Evolutionary conservation across 2,797 vertebrate species (phyloP).

Genomic region (Nannoperca obscura): DNA sequence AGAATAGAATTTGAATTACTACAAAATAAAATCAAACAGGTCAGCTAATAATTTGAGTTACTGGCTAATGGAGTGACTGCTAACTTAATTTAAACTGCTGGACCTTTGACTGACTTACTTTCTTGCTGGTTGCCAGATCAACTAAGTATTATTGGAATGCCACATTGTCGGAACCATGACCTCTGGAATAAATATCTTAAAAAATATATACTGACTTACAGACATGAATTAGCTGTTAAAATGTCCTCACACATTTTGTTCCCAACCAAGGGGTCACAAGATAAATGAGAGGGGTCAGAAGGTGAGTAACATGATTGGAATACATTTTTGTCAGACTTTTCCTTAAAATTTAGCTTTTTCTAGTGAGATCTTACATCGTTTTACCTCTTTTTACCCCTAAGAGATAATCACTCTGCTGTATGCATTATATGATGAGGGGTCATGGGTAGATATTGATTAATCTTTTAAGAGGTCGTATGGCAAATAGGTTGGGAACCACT

Average conservation of each 20-base stretch:
- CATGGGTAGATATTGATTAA: neutral
- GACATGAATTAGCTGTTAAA: neutral
- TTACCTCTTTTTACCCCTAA: neutral
- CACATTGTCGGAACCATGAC: neutral
- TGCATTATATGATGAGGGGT: neutral
- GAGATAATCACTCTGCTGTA: neutral
- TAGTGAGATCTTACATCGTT: neutral
- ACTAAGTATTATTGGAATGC: neutral
- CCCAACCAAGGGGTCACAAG: neutral
- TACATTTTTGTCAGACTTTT: no score
- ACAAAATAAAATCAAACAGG: neutral
- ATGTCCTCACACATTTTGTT: neutral
- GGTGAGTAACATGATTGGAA: neutral
- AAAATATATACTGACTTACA: neutral
- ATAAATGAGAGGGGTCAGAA: neutral
- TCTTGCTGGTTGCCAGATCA: neutral
- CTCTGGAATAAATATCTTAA: conserved; percentile 1
- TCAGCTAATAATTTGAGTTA: neutral
- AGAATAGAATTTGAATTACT: neutral
- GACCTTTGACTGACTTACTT: neutral
- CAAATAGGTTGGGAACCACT: neutral
- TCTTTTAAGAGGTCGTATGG: neutral
- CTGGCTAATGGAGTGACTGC: neutral
- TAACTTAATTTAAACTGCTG: neutral
- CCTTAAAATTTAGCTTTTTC: neutral